A percentile compares a stretch with the other conserved stretches of the same genome.
These are phyloP conservation scores for Rhimphoctona megacephalus DNA, from an alignment of 2,888 invertebrate genomes.

Conservation along the genomic window DNA sequence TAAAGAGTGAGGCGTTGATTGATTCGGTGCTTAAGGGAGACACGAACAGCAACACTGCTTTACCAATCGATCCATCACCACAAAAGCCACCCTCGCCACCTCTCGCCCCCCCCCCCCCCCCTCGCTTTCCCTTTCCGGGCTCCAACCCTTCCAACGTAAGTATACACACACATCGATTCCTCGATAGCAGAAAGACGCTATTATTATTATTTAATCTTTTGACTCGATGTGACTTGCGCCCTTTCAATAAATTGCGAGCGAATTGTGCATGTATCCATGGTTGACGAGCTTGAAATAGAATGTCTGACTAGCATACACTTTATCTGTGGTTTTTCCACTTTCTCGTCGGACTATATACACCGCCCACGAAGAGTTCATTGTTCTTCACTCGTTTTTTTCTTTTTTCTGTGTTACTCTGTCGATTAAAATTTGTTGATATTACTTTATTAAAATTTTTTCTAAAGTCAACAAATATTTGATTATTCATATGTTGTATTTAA, in stretches of 20 bases:
- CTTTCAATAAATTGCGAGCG: background rate
- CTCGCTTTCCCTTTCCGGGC: slow-evolving; percentile 9
- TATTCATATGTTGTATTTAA: too few species aligned
- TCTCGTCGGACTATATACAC: slow-evolving; percentile 40
- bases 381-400: background rate
- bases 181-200: slow-evolving; percentile 7
- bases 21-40: slow-evolving; percentile 70
- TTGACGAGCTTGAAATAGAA: slow-evolving; percentile 64
- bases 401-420: background rate
- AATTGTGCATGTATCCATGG: background rate
- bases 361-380: slow-evolving; percentile 8
- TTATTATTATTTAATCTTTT: background rate
- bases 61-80: slow-evolving; percentile 70
- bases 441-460: background rate
- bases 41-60: slow-evolving; percentile 69
- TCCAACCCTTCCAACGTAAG: slow-evolving; percentile 32
- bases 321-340: slow-evolving; percentile 18
- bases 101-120: slow-evolving; percentile 46
- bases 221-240: slow-evolving; percentile 5
- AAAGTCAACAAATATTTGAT: too few species aligned
- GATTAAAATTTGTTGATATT: background rate
- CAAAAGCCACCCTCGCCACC: slow-evolving; percentile 49
- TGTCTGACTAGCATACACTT: slow-evolving; percentile 51
- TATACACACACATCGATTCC: slow-evolving; percentile 1
- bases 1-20: slow-evolving; percentile 68